Base-by-base conservation (phyloP, 2,113 vertebrate species). In the Plestiodon gilberti region DNA sequence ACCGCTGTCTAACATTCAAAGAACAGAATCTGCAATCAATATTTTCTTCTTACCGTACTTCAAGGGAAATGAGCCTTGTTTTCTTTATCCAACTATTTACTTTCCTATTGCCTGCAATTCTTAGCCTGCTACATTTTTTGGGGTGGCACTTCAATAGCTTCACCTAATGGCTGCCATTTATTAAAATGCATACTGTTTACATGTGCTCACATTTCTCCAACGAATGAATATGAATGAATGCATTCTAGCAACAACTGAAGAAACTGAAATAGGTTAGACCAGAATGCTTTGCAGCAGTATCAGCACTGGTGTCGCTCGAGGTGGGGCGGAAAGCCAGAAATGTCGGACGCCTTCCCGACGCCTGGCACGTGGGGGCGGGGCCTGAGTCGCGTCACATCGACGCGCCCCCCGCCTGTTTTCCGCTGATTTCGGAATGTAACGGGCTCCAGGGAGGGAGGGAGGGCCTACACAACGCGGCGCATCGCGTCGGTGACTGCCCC, bases 21-120 rank as follows among this genome's bases (percentile, higher is more conserved):
- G 7, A 73, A 23, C 7, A 22, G 35, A 38, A 73, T 23, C 20
- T 73, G 8, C 70, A 73, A 73, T 73, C 38, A 73, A 73, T 73
- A 73, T 23, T 9, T 23, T 38, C 38, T 38, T 23, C 35, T 73
- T 40, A 40, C n/a, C n/a, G n/a, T n/a, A n/a, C 20, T 73, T 73
- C 9, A 73, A 73, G 70, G 70, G 35, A 43, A 40, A 38, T 4
- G n/a, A n/a, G 35, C 55, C 23, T 87, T 0, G 0, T 14, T 5
- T 81, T 85, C 77, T 84, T 89, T 77, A 90, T 89, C 14, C 55
- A 88, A 88, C 69, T 89, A 59, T 84, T 93, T 90, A 64, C 55
- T 79, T 86, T 81, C 28, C 48, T 43, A 33, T 59, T 87, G 7
- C 71, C n/a, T 83, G 55, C 7, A 0, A 22, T 89, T 48, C 2